Evolutionary conservation across 1,140 invertebrate genomes (phyloP).

Genomic region (Rhyacophila brunnea): DNA sequence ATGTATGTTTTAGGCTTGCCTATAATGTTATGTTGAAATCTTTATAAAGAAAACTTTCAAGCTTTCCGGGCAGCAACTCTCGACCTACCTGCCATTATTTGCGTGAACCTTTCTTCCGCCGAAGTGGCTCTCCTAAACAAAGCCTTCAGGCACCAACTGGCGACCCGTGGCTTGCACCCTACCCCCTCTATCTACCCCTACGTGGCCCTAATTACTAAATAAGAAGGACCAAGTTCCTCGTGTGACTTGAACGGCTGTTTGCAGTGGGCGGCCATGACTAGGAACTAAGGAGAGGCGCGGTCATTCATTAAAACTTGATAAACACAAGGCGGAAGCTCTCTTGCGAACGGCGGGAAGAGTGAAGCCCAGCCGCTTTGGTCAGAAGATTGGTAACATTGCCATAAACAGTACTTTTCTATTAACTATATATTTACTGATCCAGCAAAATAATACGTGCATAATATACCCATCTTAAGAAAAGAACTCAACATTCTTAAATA

Average conservation of each 20-base stretch:
- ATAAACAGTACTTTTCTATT: too few relatives aligned
- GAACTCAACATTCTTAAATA: too few relatives aligned
- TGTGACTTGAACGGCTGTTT: constrained; percentile 3
- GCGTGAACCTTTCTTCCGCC: constrained; percentile 14
- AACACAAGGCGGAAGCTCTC: constrained; percentile 15
- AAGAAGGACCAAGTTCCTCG: constrained; percentile 20
- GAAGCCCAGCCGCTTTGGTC: too few relatives aligned
- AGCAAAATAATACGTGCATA: too few relatives aligned
- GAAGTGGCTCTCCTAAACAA: constrained; percentile 13
- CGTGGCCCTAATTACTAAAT: constrained; percentile 30
- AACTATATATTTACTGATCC: too few relatives aligned
- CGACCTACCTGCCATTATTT: background rate
- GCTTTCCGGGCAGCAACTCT: too few relatives aligned
- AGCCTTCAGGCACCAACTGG: background rate
- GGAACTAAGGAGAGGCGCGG: constrained; percentile 18
- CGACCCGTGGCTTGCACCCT: too few relatives aligned
- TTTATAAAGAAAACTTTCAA: too few relatives aligned
- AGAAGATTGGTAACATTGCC: too few relatives aligned
- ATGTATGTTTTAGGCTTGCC: background rate
- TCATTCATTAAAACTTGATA: constrained; percentile 36
- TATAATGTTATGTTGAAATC: too few relatives aligned
- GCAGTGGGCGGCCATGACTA: constrained; percentile 7
- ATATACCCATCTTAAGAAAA: too few relatives aligned
- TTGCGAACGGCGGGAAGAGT: too few relatives aligned
- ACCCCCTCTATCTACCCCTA: background rate